These are phyloP conservation scores for Lutraria lutraria DNA, from an alignment of 2,888 invertebrate genomes.

Conservation along the genomic window DNA sequence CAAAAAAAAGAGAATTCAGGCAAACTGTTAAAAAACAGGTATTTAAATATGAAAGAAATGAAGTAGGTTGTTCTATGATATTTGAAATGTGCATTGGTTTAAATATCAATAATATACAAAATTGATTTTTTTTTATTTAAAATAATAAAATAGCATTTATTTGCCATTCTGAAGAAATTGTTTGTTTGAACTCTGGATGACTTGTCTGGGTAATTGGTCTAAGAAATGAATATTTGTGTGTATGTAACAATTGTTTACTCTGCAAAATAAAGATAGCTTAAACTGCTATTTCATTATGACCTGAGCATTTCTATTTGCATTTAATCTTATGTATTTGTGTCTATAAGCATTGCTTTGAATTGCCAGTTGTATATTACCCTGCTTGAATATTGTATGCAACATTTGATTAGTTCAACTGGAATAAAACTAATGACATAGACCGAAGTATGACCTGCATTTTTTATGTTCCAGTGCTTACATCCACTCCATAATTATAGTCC, in stretches of 20 bases:
- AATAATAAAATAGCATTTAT: constrained; percentile 1
- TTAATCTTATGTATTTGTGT: not conserved
- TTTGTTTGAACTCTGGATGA: not conserved
- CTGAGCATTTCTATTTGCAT: not conserved
- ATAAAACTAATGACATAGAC: too few relatives aligned
- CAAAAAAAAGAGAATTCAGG: too few relatives aligned
- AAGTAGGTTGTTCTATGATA: too few relatives aligned
- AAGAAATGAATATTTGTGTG: not conserved
- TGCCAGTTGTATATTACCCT: too few relatives aligned
- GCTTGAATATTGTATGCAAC: too few relatives aligned
- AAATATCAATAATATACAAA: not conserved
- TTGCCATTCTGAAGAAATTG: not conserved
- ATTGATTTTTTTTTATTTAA: not conserved
- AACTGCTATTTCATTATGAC: not conserved
- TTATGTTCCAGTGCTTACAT: too few relatives aligned
- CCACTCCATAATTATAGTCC: too few relatives aligned
- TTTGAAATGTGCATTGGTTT: not conserved
- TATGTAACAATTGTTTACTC: not conserved
- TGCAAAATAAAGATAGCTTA: not conserved
- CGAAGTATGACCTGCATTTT: too few relatives aligned
- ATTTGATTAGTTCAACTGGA: too few relatives aligned
- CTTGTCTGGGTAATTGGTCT: not conserved
- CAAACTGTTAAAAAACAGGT: too few relatives aligned
- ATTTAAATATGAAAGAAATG: too few relatives aligned
- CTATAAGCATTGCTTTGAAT: not conserved